Conservation (phyloP, 2,888 invertebrate species). For the Oscheius onirici region DNA sequence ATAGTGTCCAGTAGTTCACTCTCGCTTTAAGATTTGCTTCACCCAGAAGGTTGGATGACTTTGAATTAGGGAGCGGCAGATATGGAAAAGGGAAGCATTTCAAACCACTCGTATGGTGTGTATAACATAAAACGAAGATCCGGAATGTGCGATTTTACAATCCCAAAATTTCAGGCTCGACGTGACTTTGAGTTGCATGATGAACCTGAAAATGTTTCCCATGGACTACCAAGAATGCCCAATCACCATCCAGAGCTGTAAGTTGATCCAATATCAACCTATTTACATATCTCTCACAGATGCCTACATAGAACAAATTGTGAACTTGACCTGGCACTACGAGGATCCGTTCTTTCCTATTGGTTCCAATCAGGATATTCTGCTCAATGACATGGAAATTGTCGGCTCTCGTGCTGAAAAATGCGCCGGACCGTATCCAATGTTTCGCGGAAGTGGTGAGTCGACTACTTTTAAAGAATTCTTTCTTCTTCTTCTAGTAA, state of each 20-base stretch:
- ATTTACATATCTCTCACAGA: constrained; percentile 35
- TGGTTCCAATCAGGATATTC: constrained; percentile 65
- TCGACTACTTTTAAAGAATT: not conserved
- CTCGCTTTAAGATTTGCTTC: no score
- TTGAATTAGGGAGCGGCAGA: no score
- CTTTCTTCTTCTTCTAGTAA: not conserved
- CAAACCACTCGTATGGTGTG: no score
- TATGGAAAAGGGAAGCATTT: no score
- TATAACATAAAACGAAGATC: no score
- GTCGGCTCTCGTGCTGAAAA: constrained; percentile 51
- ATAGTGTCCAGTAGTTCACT: no score
- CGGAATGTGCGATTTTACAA: no score
- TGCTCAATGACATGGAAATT: constrained; percentile 70
- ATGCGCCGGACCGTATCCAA: constrained; percentile 67
- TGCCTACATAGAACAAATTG: constrained; percentile 69
- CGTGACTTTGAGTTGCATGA: constrained; percentile 70
- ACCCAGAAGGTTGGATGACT: no score
- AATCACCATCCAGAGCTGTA: constrained; percentile 69
- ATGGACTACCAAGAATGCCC: constrained; percentile 68
- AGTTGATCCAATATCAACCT: not conserved
- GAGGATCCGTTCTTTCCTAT: constrained; percentile 67
- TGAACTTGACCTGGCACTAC: constrained; percentile 69
- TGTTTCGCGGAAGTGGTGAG: constrained; percentile 69
- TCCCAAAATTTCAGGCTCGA: constrained; percentile 61
- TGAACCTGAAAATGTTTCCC: constrained; percentile 62